These are phyloP conservation scores for Romanogobio albipinnatus DNA, from an alignment of 2,113 vertebrate species.

Conservation along the genomic window DNA sequence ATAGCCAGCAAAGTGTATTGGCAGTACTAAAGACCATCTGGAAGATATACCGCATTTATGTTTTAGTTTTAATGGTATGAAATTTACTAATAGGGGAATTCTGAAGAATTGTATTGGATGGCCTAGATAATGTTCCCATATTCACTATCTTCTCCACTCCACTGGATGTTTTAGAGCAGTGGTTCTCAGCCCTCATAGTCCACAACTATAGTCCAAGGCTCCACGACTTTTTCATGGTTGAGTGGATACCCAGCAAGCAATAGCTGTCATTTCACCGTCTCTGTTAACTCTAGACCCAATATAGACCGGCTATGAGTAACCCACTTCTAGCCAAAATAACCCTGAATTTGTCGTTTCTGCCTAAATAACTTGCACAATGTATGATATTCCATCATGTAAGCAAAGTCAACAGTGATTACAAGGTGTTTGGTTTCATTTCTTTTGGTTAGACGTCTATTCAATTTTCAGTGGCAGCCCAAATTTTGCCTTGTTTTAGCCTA, in stretches of 20 bases:
- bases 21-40: slow-evolving; percentile 15
- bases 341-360: too few species aligned
- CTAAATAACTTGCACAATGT: too few species aligned
- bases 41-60: slow-evolving; percentile 23
- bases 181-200: not conserved
- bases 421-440: too few species aligned
- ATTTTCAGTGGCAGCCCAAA: too few species aligned
- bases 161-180: not conserved
- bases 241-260: not conserved
- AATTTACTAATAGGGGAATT: slow-evolving; percentile 1
- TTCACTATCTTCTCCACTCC: not conserved
- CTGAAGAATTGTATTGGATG: not conserved
- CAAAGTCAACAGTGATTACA: too few species aligned
- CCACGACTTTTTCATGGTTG: not conserved
- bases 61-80: not conserved
- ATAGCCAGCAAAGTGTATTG: slow-evolving; percentile 27
- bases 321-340: too few species aligned
- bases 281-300: too few species aligned
- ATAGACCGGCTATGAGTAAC: too few species aligned
- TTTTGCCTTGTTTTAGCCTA: too few species aligned
- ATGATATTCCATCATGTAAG: too few species aligned
- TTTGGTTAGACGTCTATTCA: too few species aligned
- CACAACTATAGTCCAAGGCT: not conserved
- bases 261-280: too few species aligned
- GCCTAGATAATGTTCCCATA: not conserved